phyloP scores from a whole-genome alignment of 2,888 invertebrate species.

The Tachina lurida region DNA sequence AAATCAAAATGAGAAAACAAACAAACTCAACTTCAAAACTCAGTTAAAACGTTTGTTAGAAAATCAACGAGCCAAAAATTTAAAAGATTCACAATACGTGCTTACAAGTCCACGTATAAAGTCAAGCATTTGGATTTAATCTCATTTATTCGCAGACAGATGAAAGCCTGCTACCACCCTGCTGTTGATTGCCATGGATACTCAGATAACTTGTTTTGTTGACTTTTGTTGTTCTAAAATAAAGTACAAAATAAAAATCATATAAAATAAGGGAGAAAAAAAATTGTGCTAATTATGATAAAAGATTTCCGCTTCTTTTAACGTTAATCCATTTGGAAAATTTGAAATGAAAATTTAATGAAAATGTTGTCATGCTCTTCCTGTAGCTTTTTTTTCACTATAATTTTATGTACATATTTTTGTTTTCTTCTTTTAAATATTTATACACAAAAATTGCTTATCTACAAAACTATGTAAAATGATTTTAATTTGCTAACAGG shows the following conservation, averaged over 20 bases:
- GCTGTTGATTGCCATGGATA: constrained; percentile 24
- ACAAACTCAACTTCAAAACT: constrained; percentile 23
- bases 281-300: constrained; percentile 79
- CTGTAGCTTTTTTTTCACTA: constrained; percentile 6
- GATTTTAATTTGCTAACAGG: not conserved
- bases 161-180: constrained; percentile 1
- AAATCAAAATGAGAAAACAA: constrained; percentile 10
- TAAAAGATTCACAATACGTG: constrained; percentile 20
- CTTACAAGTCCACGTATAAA: not conserved
- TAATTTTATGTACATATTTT: constrained; percentile 23
- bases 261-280: not conserved
- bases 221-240: constrained; percentile 40
- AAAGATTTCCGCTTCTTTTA: constrained; percentile 80
- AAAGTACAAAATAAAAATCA: not conserved
- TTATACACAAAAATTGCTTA: not conserved
- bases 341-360: constrained; percentile 81
- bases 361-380: constrained; percentile 74
- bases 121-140: constrained; percentile 16
- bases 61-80: constrained; percentile 27
- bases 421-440: constrained; percentile 6
- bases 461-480: not conserved
- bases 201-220: constrained; percentile 27
- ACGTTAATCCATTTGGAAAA: constrained; percentile 81
- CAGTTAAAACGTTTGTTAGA: constrained; percentile 24
- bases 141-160: not conserved